A percentile compares a stretch with the other conserved stretches of the same genome.
Evolutionary conservation across 2,113 vertebrate species (phyloP).

Genomic region (Rattus rattus): DNA sequence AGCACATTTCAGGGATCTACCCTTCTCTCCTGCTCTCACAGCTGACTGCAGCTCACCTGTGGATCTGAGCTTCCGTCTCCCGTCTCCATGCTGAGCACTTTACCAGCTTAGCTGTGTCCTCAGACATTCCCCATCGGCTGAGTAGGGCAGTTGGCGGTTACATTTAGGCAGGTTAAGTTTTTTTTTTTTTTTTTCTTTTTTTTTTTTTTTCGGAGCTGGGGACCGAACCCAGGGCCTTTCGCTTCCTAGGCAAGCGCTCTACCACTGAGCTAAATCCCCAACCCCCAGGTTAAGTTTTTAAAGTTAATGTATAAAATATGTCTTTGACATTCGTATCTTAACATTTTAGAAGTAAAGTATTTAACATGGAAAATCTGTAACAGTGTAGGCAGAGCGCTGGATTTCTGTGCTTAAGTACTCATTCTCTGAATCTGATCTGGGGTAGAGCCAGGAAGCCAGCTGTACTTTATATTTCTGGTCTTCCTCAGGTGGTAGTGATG

Average conservation of each 20-base stretch:
- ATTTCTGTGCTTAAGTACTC: not conserved
- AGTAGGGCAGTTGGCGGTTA: not conserved
- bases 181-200: no score
- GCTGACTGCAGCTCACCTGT: no score
- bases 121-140: constrained; percentile 8
- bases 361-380: constrained; percentile 34
- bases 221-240: no score
- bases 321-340: not conserved
- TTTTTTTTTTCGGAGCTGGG: no score
- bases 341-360: constrained; percentile 20
- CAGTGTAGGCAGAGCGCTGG: not conserved
- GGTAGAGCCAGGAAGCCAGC: not conserved
- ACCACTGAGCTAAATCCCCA: no score
- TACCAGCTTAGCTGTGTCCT: not conserved
- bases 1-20: not conserved
- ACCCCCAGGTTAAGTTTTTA: not conserved
- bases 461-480: not conserved
- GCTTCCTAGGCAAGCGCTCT: no score
- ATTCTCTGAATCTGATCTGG: not conserved
- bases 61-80: not conserved
- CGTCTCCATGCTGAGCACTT: not conserved
- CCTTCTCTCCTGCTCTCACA: not conserved
- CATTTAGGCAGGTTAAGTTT: not conserved
- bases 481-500: not conserved
- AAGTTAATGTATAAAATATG: not conserved